Evolutionary conservation across 2,888 invertebrate species (phyloP), one percentile per base, ranked within the genome.

Genomic region (Melipona bicolor): DNA sequence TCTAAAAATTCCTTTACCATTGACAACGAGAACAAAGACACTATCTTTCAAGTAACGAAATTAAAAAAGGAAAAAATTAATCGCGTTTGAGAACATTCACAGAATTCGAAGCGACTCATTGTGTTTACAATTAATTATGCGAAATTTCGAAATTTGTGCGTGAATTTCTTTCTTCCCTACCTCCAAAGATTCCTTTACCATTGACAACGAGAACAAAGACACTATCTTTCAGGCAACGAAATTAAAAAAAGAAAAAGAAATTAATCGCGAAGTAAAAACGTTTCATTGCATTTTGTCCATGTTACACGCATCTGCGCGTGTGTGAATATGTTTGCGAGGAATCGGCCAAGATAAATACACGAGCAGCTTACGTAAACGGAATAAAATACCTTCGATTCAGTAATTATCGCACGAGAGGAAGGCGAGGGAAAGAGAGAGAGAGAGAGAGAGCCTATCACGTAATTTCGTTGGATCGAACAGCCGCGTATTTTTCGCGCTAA

Each of bases 401-500:
- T 74, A 52, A 65, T 64, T 32, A 52, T 3, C 11, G 43, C 43
- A 1, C 43, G 43, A 43, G 43, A 43, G 43, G 36, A 36, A 9
- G 36, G 36, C 9, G 6, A 1, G 21, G 0, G 65, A 4, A 0
- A n/a, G 43, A 43, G 17, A 24, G 32, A 4, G 32, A 4, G 13
- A n/a, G 15, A 21, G n/a, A 19, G 64, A 54, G 54, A 65, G 65
- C 64, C 19, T 52, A 19, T 52, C 64, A 52, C 43, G 74, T 24
- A 65, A 65, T 54, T 43, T n/a, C 2, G 73, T 64, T 73, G 50
- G 62, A 52, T 50, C 62, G 50, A 52, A 64, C 27, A 24, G 50
- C 27, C 24, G 13, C 50, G 62, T 64, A 62, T 73, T 64, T 74
- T 65, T 64, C 50, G 50, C 52, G 36, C 17, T 65, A 65, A 64